A percentile compares a stretch with the other conserved stretches of the same genome.
phyloP scores from a whole-genome alignment of 2,797 vertebrate genomes.

The Micrastur ruficollis region DNA sequence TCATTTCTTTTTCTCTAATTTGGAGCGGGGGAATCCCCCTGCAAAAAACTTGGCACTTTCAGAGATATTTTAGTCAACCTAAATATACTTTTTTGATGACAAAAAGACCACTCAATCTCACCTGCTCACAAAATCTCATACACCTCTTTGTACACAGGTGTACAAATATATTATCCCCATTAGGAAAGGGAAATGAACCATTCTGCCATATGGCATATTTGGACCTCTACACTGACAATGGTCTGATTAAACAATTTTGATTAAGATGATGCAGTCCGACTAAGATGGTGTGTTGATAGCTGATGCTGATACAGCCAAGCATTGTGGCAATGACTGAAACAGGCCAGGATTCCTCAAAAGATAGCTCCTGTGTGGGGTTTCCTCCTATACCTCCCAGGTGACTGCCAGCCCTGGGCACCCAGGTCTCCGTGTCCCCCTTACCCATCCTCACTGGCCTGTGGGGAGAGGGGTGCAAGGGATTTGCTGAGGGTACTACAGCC shows the following conservation, averaged over 20 bases:
- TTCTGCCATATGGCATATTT: neutral
- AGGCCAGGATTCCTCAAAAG: neutral
- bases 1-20: neutral
- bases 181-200: neutral
- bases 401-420: too few relatives aligned
- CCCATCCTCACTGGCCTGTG: neutral
- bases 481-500: neutral
- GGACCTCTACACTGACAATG: neutral
- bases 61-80: neutral
- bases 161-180: neutral
- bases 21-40: neutral
- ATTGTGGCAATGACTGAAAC: neutral
- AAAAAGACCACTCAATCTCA: neutral
- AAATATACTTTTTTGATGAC: neutral
- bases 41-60: neutral
- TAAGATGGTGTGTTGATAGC: neutral
- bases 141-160: neutral
- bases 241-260: neutral
- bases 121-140: neutral
- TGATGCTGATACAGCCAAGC: neutral
- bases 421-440: neutral
- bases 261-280: rapidly evolving
- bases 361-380: neutral
- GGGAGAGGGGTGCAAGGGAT: neutral
- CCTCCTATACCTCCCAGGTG: neutral